Evolutionary conservation across 2,113 vertebrate genomes (phyloP).

Genomic region (Caracal caracal): DNA sequence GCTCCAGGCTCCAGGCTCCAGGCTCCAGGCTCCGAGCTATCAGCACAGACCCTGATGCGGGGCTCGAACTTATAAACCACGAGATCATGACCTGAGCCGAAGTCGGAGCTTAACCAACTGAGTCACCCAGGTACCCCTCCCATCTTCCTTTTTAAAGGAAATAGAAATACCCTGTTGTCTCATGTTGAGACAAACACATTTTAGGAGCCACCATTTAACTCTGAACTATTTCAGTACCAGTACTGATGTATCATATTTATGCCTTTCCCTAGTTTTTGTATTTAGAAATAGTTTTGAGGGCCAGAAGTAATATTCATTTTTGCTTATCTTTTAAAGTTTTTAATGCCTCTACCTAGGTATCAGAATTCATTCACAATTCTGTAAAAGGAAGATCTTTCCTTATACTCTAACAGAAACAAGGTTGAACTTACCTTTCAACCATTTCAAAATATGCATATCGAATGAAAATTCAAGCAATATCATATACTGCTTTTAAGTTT

Average conservation of each 20-base stretch:
- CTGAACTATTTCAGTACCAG: neutral
- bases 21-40: too few species aligned
- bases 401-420: neutral
- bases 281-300: neutral
- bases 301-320: neutral
- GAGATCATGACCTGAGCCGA: too few species aligned
- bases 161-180: neutral
- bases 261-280: neutral
- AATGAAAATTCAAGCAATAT: neutral
- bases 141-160: neutral
- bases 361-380: neutral
- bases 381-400: neutral
- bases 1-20: too few species aligned
- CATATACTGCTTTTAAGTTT: conserved; percentile 27
- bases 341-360: neutral
- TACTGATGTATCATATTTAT: neutral
- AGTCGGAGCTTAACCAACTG: too few species aligned
- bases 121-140: neutral
- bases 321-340: neutral
- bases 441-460: conserved; percentile 26
- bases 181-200: neutral
- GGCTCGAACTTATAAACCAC: too few species aligned
- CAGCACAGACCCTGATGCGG: too few species aligned
- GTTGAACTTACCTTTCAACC: neutral
- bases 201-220: neutral